phyloP scores from a whole-genome alignment of 1,140 invertebrate genomes.

The Drosophila repletoides region DNA sequence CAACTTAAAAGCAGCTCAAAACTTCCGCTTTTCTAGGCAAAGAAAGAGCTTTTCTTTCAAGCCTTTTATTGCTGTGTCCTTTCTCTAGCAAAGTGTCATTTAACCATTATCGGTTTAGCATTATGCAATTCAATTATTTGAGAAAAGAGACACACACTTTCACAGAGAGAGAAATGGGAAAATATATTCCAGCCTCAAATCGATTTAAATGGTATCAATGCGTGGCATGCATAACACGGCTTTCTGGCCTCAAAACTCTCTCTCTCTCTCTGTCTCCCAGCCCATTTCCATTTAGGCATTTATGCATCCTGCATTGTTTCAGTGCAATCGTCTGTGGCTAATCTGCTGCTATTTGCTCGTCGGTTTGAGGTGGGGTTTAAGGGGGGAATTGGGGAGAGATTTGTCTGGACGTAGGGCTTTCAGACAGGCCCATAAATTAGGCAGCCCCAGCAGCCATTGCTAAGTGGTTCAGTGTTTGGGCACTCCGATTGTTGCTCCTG shows the following conservation, averaged over 20 bases:
- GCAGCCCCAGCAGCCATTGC: constrained; percentile 44
- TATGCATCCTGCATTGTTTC: constrained; percentile 54
- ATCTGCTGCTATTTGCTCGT: constrained; percentile 65
- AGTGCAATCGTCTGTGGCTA: constrained; percentile 76
- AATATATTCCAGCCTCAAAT: constrained; percentile 25
- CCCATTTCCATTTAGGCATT: background rate
- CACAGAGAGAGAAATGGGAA: background rate
- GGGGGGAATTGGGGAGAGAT: background rate
- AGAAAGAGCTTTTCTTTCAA: no score
- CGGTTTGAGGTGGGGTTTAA: background rate
- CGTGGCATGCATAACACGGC: constrained; percentile 31
- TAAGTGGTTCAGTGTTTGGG: constrained; percentile 67
- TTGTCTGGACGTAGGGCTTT: constrained; percentile 31
- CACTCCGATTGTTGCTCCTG: background rate
- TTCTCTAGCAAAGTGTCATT: constrained; percentile 3
- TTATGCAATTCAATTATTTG: constrained; percentile 18
- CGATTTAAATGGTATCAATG: constrained; percentile 38
- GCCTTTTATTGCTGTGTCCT: background rate
- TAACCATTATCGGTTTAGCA: constrained; percentile 2
- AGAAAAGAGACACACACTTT: background rate
- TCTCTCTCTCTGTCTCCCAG: background rate
- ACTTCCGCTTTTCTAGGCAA: background rate
- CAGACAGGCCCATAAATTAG: constrained; percentile 71
- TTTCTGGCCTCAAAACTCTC: constrained; percentile 15
- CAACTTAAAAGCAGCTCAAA: no score